A percentile compares a stretch with the other conserved stretches of the same genome.
Conservation (phyloP, 2,797 vertebrate species). For the Enteromius fasciolatus region DNA sequence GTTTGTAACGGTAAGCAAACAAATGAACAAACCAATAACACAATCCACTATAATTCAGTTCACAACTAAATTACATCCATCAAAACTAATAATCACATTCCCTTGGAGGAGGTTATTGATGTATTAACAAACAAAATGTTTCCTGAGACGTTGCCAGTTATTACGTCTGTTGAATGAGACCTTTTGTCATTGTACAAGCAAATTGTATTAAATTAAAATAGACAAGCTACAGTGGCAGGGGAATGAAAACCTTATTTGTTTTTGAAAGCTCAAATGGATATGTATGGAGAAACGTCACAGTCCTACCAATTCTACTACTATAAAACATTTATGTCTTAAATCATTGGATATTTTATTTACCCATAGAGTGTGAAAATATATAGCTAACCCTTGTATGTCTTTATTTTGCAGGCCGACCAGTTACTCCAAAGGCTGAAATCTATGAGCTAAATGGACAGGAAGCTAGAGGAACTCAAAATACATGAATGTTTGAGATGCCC, state of each 20-base stretch:
- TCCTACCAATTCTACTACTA: neutral
- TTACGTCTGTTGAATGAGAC: conserved; percentile 20
- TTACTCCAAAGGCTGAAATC: conserved; percentile 86
- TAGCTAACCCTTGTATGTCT: conserved; percentile 7
- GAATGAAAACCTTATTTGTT: conserved; percentile 40
- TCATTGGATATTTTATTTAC: neutral
- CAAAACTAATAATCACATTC: conserved; percentile 23
- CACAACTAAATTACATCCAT: conserved; percentile 2
- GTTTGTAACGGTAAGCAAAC: conserved; percentile 90
- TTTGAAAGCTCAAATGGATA: neutral
- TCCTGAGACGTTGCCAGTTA: neutral
- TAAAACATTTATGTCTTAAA: no score
- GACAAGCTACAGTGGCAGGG: neutral
- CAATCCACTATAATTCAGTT: neutral
- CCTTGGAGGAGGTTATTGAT: neutral
- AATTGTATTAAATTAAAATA: conserved; percentile 30
- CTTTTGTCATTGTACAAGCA: conserved; percentile 21
- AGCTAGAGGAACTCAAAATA: conserved; percentile 12
- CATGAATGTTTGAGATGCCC: conserved; percentile 3
- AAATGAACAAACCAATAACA: neutral
- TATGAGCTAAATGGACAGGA: conserved; percentile 65
- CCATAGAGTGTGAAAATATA: neutral
- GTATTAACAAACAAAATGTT: conserved; percentile 27
- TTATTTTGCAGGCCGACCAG: conserved; percentile 85
- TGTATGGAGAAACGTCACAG: neutral